Evolutionary conservation across 30 jellyfish, hydroid and myxozoan genomes (phyloP).

Genomic region (Rhopilema esculentum): DNA sequence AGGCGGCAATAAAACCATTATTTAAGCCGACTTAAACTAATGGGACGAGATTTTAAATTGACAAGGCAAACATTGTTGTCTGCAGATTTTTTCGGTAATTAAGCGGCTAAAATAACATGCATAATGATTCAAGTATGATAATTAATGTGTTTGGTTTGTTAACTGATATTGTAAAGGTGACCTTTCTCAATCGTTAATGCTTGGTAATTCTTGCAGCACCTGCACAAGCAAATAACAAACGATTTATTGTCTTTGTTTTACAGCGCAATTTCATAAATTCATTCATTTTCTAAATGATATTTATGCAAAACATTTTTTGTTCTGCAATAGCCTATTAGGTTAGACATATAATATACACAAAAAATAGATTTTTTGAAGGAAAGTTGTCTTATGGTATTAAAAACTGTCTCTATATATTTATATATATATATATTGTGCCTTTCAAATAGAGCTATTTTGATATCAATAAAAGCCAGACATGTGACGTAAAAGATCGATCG

Average conservation of each 20-base stretch:
- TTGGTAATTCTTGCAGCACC: neutral
- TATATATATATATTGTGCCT: neutral
- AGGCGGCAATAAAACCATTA: neutral
- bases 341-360: neutral
- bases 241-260: neutral
- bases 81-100: neutral
- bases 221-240: neutral
- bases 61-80: neutral
- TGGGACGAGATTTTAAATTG: neutral
- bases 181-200: neutral
- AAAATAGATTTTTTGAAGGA: neutral
- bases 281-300: neutral
- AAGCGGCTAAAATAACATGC: neutral
- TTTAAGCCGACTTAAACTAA: neutral
- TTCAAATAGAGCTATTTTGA: neutral
- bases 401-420: too few relatives aligned
- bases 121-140: neutral
- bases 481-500: neutral
- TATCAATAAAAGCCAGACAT: too few relatives aligned
- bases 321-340: neutral
- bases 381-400: neutral
- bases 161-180: neutral
- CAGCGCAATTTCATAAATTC: neutral
- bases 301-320: neutral
- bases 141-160: neutral